These are phyloP conservation scores for Pollenia angustigena DNA, from an alignment of 2,888 invertebrate genomes.

Conservation along the genomic window DNA sequence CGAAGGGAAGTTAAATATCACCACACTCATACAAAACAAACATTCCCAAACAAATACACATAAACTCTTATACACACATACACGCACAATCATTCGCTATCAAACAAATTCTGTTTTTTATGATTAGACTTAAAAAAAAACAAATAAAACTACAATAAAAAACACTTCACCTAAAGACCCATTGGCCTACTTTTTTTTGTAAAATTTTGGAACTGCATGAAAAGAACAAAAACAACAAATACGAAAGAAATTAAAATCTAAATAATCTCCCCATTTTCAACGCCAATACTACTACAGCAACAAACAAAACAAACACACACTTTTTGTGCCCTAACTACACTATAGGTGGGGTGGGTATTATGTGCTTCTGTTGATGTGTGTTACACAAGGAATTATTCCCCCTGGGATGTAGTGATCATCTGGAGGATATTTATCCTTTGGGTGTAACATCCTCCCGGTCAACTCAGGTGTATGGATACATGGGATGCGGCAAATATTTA, in stretches of 20 bases:
- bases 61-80: background rate
- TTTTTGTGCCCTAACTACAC: background rate
- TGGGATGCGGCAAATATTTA: too few relatives aligned
- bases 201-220: conserved; percentile 66
- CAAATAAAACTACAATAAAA: conserved; percentile 29
- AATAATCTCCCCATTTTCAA: conserved; percentile 69
- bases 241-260: conserved; percentile 55
- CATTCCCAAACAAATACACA: background rate
- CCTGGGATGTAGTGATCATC: too few relatives aligned
- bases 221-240: conserved; percentile 49
- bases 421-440: too few relatives aligned
- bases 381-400: too few relatives aligned
- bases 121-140: conserved; percentile 57
- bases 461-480: too few relatives aligned
- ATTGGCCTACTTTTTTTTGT: conserved; percentile 80
- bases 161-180: conserved; percentile 80
- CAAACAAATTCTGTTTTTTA: conserved; percentile 51
- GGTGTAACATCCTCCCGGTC: too few relatives aligned
- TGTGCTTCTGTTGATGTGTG: too few relatives aligned
- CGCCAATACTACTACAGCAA: conserved; percentile 55
- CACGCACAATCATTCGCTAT: conserved; percentile 17
- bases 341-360: too few relatives aligned
- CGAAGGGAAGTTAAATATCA: conserved; percentile 44
- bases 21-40: background rate
- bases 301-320: background rate